These are phyloP conservation scores for Microplitis manilae DNA, from an alignment of 2,888 invertebrate genomes.

Conservation along the genomic window DNA sequence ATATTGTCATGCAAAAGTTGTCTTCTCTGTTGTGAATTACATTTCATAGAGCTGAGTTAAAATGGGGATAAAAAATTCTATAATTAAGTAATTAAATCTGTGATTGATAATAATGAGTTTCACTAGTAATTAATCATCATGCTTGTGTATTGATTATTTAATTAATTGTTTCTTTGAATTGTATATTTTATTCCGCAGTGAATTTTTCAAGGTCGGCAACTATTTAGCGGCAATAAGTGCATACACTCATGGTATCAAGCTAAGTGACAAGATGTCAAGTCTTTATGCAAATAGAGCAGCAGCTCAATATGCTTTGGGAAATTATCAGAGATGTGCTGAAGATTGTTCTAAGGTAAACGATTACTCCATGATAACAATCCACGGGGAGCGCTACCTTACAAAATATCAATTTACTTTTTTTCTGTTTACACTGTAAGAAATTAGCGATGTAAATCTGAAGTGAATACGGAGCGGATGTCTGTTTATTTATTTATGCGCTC, in stretches of 20 bases:
- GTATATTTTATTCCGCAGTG: conserved; percentile 68
- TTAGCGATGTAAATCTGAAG: no score
- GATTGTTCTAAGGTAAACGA: conserved; percentile 74
- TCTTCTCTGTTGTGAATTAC: no score
- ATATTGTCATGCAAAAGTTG: no score
- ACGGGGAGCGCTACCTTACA: no score
- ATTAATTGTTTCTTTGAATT: neutral
- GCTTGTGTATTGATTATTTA: conserved; percentile 9
- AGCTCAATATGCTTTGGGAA: conserved; percentile 84
- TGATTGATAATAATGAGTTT: neutral
- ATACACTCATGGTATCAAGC: conserved; percentile 83
- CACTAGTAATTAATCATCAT: conserved; percentile 11
- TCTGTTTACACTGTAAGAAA: no score
- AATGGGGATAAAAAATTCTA: neutral
- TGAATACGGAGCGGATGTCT: no score
- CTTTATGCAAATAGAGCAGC: conserved; percentile 85
- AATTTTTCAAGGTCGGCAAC: conserved; percentile 83
- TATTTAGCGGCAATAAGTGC: conserved; percentile 87
- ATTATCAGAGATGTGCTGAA: conserved; percentile 80
- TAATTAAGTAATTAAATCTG: neutral
- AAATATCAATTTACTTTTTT: no score
- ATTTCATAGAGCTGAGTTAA: no score
- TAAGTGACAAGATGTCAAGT: conserved; percentile 81
- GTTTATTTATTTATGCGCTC: no score
- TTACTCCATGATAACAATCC: neutral